Evolutionary conservation across 2,888 invertebrate species (phyloP), one percentile per base, ranked within the genome.

Genomic region (Tupiocoris notatus): DNA sequence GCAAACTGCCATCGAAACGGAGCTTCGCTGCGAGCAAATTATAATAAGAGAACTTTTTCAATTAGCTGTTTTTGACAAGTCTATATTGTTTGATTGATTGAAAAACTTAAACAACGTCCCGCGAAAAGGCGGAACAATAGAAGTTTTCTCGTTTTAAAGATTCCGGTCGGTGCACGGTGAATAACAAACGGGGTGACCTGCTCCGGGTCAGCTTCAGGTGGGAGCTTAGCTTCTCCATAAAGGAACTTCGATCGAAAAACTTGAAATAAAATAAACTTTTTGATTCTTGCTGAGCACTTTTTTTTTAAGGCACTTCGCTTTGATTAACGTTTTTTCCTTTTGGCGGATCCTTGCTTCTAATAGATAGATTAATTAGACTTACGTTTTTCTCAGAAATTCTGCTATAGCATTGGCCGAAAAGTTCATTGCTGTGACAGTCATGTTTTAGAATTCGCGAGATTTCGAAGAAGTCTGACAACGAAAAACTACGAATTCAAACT

Each of bases 1-100:
- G 6, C 12, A 7, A 12, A 39, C 39, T 39, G 39, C 39, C 39
- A 39, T 39, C 39, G 39, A 39, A 39, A 54, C 16, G 59, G 59
- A 59, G n/a, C n/a, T 59, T 59, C 16, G 3, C 59, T n/a, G 1
- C 22, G 17, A 56, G 67, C 67, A n/a, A 56, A 70, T 66, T 39
- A 21, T 62, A 62, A 63, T 73, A 62, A 39, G 39, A 23, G 39
- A 73, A 73, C 25, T 73, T 73, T 73, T 73, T 73, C 73, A 73
- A 73, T 73, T 73, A 73, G 73, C 73, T 73, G 73, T 61, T 73
- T 63, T 54, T 73, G 73, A 73, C 73, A 73, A 73, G 73, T 73
- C 73, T 57, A 73, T 73, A 73, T 62, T 73, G 73, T 73, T 73
- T 73, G 73, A 73, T 73, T 73, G 73, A 73, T 73, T 73, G 73